These are phyloP conservation scores for Callipepla californica DNA, from an alignment of 2,113 vertebrate genomes.

Conservation along the genomic window DNA sequence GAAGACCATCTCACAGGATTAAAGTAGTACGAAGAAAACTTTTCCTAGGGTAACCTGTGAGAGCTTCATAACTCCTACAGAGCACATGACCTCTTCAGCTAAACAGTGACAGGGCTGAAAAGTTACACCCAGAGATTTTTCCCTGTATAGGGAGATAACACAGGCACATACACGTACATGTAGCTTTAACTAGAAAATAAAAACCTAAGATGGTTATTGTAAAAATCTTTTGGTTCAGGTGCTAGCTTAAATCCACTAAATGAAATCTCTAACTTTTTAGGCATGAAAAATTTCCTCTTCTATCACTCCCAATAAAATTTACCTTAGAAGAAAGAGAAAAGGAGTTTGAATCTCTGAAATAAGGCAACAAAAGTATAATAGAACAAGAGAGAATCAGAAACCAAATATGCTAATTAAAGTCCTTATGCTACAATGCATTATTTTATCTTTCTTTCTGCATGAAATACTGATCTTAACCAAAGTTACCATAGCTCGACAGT, in stretches of 20 bases:
- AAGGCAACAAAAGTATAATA: background rate
- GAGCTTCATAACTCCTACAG: background rate
- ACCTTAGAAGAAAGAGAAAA: background rate
- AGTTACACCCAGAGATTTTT: background rate
- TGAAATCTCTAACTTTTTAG: fast-evolving
- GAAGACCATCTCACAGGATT: background rate
- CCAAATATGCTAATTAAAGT: background rate
- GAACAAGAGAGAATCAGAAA: background rate
- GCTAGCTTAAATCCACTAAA: background rate
- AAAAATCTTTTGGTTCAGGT: background rate
- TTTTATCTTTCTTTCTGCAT: background rate
- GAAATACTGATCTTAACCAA: background rate
- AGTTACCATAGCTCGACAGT: background rate
- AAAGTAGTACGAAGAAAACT: background rate
- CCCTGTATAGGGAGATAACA: background rate
- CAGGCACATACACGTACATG: fast-evolving
- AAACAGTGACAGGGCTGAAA: background rate
- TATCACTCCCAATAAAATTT: background rate
- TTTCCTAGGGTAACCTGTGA: background rate
- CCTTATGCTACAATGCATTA: background rate
- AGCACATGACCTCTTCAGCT: background rate
- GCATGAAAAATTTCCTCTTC: background rate
- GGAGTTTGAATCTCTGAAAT: background rate
- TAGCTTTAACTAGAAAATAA: background rate
- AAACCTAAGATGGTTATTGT: background rate